Percentiles rank a stretch among this genome's conserved stretches.
Conservation (phyloP, 1,140 invertebrate species). For the Chymomyza costata region DNA sequence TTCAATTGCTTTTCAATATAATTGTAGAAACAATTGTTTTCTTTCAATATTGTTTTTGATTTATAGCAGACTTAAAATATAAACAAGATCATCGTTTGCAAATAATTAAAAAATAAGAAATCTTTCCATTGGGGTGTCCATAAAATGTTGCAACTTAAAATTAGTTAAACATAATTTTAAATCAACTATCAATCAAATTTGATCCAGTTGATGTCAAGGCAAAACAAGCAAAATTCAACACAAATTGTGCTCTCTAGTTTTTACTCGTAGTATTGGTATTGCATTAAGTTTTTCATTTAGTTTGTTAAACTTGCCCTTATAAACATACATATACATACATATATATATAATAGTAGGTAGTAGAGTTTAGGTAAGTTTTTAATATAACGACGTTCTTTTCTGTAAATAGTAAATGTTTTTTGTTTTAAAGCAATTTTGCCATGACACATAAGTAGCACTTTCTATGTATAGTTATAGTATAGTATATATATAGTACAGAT, state of each 20-base stretch:
- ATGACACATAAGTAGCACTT: background rate
- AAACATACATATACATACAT: constrained; percentile 22
- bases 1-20: constrained; percentile 13
- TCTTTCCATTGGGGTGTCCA: constrained; percentile 16
- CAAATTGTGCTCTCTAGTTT: constrained; percentile 17
- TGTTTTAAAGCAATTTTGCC: background rate
- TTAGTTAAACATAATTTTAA: constrained; percentile 66
- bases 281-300: constrained; percentile 38
- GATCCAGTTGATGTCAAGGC: constrained; percentile 10
- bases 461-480: background rate
- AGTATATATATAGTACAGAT: too few relatives aligned
- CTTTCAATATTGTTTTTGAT: constrained; percentile 4
- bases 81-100: constrained; percentile 42
- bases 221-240: too few relatives aligned
- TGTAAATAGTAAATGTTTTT: background rate
- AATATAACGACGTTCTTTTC: background rate
- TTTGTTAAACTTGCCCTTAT: constrained; percentile 36
- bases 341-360: background rate
- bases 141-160: constrained; percentile 61
- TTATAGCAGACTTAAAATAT: constrained; percentile 21
- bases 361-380: background rate
- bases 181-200: constrained; percentile 26
- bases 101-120: constrained; percentile 37
- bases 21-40: background rate
- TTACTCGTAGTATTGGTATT: constrained; percentile 57